Evolutionary conservation across 2,888 invertebrate species (phyloP), one percentile per base, ranked within the genome.

Genomic region (Euzetes globulus): DNA sequence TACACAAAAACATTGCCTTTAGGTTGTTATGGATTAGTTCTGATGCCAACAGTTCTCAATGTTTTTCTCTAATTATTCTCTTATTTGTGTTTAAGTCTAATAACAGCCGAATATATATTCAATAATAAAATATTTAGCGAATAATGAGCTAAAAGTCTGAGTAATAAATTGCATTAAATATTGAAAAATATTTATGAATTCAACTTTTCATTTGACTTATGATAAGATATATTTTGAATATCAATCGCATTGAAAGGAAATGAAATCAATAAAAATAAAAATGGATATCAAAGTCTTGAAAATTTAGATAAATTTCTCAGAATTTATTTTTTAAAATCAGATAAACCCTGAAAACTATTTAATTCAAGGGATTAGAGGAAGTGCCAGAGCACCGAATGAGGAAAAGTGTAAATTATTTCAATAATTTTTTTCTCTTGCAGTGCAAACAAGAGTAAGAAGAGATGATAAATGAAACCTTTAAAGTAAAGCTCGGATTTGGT

Each of bases 401-500:
- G 65, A 65, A 65, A 65, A 65, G 65, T 65, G 65, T 65, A 41
- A 65, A 65, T 65, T 41, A n/a, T 41, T 65, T 65, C 19, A 41
- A 4, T 41, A 29, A n/a, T n/a, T n/a, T n/a, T 27, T 29, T 60
- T 1, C 6, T 63, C 13, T 41, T 58, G 2, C 4, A n/a, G 50
- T 50, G 13, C 27, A 58, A 58, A 29, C 25, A 13, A 58, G 27
- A 58, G 27, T 27, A 58, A 58, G 27, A 58, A 58, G 25, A 22
- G 22, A 13, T 55, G 29, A 65, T 65, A 27, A 41, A 33, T 63
- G 63, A 58, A 58, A 29, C 17, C 58, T 55, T 13, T 47, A 70
- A 70, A 70, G 45, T 70, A n/a, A 41, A 70, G 70, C 45, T 70
- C 11, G 6, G 47, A 70, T 70, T 70, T 70, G 22, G 70, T 70